Percentiles rank a stretch among this genome's conserved stretches.
These are phyloP conservation scores for Siniperca obscura DNA, from an alignment of 2,797 vertebrate species.

Conservation along the genomic window DNA sequence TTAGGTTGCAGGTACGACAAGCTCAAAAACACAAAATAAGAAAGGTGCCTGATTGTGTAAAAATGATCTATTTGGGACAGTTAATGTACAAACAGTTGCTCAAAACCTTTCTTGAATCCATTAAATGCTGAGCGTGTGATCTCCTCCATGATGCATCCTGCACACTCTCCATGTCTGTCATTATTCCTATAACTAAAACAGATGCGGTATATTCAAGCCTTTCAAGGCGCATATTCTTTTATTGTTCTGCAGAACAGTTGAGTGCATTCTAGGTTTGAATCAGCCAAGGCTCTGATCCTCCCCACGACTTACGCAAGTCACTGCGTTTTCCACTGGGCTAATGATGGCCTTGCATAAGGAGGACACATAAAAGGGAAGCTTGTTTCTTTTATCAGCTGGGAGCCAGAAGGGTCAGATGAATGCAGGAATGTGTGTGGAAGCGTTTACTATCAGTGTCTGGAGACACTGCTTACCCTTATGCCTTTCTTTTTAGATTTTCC, in stretches of 20 bases:
- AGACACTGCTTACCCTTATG: not conserved
- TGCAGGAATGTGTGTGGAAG: conserved; percentile 70
- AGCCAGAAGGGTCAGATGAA: conserved; percentile 60
- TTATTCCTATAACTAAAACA: conserved; percentile 23
- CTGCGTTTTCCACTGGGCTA: conserved; percentile 66
- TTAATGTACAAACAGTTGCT: not conserved
- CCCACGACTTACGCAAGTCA: conserved; percentile 61
- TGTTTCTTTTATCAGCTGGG: conserved; percentile 74
- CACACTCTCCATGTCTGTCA: conserved; percentile 4
- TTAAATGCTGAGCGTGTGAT: not conserved
- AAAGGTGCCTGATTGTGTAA: not conserved
- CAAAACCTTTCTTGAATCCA: not conserved
- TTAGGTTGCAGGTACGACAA: conserved; percentile 91
- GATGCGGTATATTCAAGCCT: conserved; percentile 11
- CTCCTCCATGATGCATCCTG: not conserved
- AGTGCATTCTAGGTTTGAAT: conserved; percentile 54
- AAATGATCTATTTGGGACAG: not conserved
- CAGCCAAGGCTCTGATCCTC: conserved; percentile 56
- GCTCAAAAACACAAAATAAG: not conserved
- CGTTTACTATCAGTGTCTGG: conserved; percentile 33
- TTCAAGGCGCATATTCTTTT: conserved; percentile 41
- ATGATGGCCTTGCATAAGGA: conserved; percentile 76
- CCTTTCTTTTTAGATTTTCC: not conserved
- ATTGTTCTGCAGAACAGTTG: conserved; percentile 47
- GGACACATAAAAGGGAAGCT: conserved; percentile 76